Evolutionary conservation across 2,888 invertebrate genomes (phyloP), one percentile per base, ranked within the genome.

Genomic region (Epicampocera succincta): DNA sequence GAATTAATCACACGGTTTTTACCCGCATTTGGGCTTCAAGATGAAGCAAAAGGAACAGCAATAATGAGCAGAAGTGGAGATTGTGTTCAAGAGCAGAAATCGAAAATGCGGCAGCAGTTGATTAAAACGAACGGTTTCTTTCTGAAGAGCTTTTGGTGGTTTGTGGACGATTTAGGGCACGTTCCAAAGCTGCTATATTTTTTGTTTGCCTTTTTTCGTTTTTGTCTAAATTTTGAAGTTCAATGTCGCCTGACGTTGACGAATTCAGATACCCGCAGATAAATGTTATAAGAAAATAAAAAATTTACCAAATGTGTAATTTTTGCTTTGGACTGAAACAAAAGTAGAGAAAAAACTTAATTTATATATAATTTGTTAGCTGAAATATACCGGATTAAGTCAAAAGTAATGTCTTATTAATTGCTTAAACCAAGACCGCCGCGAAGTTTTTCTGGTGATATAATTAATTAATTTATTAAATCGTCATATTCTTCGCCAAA

Each of bases 191-290:
- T 46, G 21, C 40, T 68, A 68, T 44, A 44, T 15, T 40, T 60
- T 50, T 33, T 19, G 17, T 33, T 12, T 6, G 8, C 8, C 33
- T 33, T 33, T 33, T 8, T 33, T 15, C 12, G 0, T 65, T 65
- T 56, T 40, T 48, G 56, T 46, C 33, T 33, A 65, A 63, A 46
- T 42, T 33, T 66, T 78, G 60, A 79, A 79, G 72, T 79, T 79
- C 78, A 79, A 73, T 79, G 78, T 46, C 65, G 13, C 21, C 48
- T 2, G 9, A 44, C 48, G 19, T 42, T 66, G 72, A 44, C 17
- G 58, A 72, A 19, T 56, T 50, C 11, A 25, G 21, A 54, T 33
- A n/a, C n/a, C n/a, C n/a, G n/a, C n/a, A 56, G 17, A 42, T 40
- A 50, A 54, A 48, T 40, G 9, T 11, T 50, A 5, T 54, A 46